These are phyloP conservation scores for Prenolepis imparis DNA, from an alignment of 2,888 invertebrate genomes.

Conservation along the genomic window DNA sequence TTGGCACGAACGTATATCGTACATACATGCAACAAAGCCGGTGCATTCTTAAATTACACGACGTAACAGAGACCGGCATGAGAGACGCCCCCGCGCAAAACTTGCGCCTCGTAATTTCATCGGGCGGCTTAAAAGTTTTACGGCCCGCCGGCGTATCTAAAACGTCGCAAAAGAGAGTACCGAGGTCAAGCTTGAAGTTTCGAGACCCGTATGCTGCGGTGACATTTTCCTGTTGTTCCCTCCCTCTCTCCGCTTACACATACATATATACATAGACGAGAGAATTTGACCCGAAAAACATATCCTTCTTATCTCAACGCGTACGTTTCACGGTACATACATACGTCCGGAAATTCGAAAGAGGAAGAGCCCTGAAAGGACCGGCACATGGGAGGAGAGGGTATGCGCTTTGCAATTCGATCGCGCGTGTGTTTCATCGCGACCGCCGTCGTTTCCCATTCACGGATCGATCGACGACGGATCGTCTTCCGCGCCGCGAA, in stretches of 20 bases:
- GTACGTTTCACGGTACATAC: neutral
- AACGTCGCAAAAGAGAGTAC: conserved; percentile 34
- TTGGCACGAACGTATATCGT: conserved; percentile 6
- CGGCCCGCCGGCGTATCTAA: conserved; percentile 48
- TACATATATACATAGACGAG: conserved; percentile 29
- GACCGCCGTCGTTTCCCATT: conserved; percentile 62
- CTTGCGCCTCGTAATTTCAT: conserved; percentile 54
- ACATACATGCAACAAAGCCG: neutral
- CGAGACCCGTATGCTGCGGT: conserved; percentile 68
- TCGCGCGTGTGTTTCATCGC: conserved; percentile 59
- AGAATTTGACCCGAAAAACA: conserved; percentile 66
- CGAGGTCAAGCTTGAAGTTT: conserved; percentile 46
- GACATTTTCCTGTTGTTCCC: conserved; percentile 65
- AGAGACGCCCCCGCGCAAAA: conserved; percentile 26
- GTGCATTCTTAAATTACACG: conserved; percentile 49
- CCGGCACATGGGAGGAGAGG: neutral
- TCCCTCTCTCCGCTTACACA: neutral
- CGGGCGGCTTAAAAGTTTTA: conserved; percentile 62
- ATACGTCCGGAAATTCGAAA: conserved; percentile 18
- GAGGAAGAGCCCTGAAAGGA: conserved; percentile 33
- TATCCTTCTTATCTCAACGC: conserved; percentile 67
- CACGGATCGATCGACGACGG: conserved; percentile 59
- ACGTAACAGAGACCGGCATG: conserved; percentile 13
- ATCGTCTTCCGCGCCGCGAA: conserved; percentile 64
- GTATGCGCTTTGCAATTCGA: conserved; percentile 64